These are phyloP conservation scores for Papilio protenor DNA, from an alignment of 2,888 invertebrate genomes.

Conservation along the genomic window DNA sequence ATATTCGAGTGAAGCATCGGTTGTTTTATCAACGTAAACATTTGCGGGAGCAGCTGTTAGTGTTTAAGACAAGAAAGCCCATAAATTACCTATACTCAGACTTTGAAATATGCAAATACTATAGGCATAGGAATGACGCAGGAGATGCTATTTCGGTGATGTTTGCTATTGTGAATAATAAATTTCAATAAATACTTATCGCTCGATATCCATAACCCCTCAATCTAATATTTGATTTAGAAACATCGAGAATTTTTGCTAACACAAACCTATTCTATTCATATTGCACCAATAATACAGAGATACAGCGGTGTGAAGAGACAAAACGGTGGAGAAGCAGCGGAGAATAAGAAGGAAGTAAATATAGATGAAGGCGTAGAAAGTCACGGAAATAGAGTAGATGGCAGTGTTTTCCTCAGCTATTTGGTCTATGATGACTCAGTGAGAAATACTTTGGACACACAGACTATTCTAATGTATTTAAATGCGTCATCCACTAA, in stretches of 20 bases:
- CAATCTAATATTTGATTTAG: slow-evolving; percentile 7
- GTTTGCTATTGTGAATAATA: slow-evolving; percentile 54
- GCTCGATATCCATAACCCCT: slow-evolving; percentile 38
- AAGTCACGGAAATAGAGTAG: neutral
- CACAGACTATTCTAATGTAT: neutral
- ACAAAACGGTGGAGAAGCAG: neutral
- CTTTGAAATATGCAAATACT: slow-evolving; percentile 44
- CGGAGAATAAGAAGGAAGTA: neutral
- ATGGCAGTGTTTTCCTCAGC: neutral
- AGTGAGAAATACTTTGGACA: slow-evolving; percentile 10
- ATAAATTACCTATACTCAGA: slow-evolving; percentile 51
- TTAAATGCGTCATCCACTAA: slow-evolving; percentile 56
- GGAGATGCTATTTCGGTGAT: slow-evolving; percentile 57
- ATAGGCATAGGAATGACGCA: slow-evolving; percentile 63
- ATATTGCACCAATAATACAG: too few relatives aligned
- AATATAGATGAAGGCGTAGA: neutral
- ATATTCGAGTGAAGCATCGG: slow-evolving; percentile 27
- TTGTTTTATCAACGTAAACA: slow-evolving; percentile 56
- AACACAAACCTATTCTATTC: neutral
- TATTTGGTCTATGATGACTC: neutral
- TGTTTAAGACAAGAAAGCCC: slow-evolving; percentile 55
- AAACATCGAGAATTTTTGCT: slow-evolving; percentile 2
- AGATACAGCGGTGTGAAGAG: too few relatives aligned
- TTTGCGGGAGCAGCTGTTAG: slow-evolving; percentile 54
- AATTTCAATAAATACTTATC: slow-evolving; percentile 56